Evolutionary conservation across 2,113 vertebrate species (phyloP), one percentile per base, ranked within the genome.

Genomic region (Cyrtonyx montezumae): DNA sequence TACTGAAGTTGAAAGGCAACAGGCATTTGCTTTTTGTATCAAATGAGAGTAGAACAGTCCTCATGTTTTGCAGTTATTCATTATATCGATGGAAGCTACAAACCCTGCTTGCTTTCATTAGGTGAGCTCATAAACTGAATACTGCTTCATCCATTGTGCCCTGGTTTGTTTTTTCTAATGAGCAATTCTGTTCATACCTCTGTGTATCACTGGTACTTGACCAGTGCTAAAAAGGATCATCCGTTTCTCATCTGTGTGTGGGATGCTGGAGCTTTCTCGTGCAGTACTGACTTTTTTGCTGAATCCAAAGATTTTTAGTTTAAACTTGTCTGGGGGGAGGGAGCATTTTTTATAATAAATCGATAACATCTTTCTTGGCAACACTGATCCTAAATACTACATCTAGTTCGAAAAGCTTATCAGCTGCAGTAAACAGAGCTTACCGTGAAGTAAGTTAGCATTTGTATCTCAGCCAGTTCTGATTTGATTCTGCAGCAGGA

Each of bases 251-350:
- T 82, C 85, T 91, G 67, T 84, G 65, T 94, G 96, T 93, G 96
- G 87, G 95, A 91, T 87, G 90, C 28, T 90, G 56, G 61, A 79
- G 93, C 88, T 96, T 95, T 94, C 90, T 87, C 95, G 63, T 95
- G 95, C 26, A 96, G 68, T 95, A 96, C 26, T 26, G 94, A 90
- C 69, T 87, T 93, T 53, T 95, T 97, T 96, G 93, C 96, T 97
- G 93, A 97, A 96, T 97, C 95, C 97, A 96, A 97, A 97, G 96
- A 96, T 79, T 96, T 97, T 97, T 96, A 97, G 81, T 95, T 97
- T 58, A 94, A 89, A 95, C 70, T 88, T 88, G 79, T 95, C 93
- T 65, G n/a, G 62, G 56, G 74, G 28, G 30, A 40, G 32, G 49
- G 34, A 48, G 21, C 65, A 83, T 91, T 95, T 56, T 96, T 88